phyloP scores from a whole-genome alignment of 2,113 vertebrate species.

The Ammodytes dubius region DNA sequence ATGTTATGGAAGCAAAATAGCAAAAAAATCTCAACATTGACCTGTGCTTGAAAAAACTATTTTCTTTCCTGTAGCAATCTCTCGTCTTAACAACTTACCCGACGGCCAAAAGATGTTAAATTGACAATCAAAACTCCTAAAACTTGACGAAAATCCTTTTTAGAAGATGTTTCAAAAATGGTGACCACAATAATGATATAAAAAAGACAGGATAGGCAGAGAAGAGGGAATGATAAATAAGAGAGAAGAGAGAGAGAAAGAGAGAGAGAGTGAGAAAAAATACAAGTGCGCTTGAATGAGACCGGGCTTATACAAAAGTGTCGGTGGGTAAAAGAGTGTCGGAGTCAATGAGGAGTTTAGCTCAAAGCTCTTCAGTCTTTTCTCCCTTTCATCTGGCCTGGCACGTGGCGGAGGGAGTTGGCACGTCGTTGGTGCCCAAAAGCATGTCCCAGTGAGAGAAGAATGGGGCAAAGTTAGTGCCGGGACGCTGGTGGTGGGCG shows the following conservation, averaged over 20 bases:
- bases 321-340: constrained; percentile 24
- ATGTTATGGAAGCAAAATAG: too few species aligned
- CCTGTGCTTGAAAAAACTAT: too few species aligned
- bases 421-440: constrained; percentile 76
- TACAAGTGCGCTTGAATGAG: constrained; percentile 16
- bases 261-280: constrained; percentile 16
- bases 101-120: constrained; percentile 20
- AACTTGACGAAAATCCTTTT: constrained; percentile 6
- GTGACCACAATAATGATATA: neutral
- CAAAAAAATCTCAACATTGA: too few species aligned
- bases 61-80: too few species aligned
- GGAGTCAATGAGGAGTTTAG: constrained; percentile 39
- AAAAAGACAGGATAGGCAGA: neutral
- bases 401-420: constrained; percentile 40
- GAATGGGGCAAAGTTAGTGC: constrained; percentile 86
- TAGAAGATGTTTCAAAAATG: constrained; percentile 10
- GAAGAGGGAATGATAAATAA: neutral
- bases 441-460: constrained; percentile 89
- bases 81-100: constrained; percentile 35
- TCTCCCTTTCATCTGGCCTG: constrained; percentile 53
- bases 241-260: neutral
- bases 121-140: constrained; percentile 24
- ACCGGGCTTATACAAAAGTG: constrained; percentile 38
- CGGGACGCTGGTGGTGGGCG: constrained; percentile 83
- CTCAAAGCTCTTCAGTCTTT: constrained; percentile 65